Conservation (phyloP, 2,888 invertebrate genomes). For the Temnothorax rugatulus region DNA sequence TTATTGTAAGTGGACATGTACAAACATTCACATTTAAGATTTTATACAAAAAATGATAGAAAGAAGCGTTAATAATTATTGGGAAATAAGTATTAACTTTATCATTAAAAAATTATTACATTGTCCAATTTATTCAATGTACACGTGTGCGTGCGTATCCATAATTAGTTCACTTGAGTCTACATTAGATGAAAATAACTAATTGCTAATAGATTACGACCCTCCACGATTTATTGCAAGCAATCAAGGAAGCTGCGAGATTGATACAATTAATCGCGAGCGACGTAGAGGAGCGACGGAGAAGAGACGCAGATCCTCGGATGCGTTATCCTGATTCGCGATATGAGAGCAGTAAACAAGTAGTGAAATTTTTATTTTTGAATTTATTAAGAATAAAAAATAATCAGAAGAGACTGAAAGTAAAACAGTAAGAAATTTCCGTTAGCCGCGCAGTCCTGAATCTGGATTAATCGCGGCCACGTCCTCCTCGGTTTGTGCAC, state of each 20-base stretch:
- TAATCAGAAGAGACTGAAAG: not conserved
- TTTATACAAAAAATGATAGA: not conserved
- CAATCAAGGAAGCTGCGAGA: conserved; percentile 52
- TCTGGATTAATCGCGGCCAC: conserved; percentile 14
- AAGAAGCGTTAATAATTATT: not conserved
- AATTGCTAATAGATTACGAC: conserved; percentile 39
- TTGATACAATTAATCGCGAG: conserved; percentile 32
- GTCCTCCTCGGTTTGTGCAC: conserved; percentile 29
- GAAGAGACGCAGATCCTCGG: not conserved
- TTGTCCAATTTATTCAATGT: not conserved
- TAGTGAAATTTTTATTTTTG: conserved; percentile 1
- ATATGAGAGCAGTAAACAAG: not conserved
- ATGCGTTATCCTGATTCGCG: not conserved
- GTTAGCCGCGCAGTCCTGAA: not conserved
- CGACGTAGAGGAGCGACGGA: not conserved
- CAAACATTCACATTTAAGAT: not conserved
- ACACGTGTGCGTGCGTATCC: not conserved
- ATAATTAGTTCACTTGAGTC: conserved; percentile 11
- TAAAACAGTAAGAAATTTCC: not conserved
- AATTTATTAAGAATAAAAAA: conserved; percentile 1
- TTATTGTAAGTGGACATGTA: not conserved
- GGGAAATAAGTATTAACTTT: not conserved
- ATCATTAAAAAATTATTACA: not conserved
- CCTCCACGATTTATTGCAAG: conserved; percentile 42
- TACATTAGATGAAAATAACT: conserved; percentile 1